These are phyloP conservation scores for Nephila pilipes DNA, from an alignment of 1,140 invertebrate genomes.

Conservation along the genomic window DNA sequence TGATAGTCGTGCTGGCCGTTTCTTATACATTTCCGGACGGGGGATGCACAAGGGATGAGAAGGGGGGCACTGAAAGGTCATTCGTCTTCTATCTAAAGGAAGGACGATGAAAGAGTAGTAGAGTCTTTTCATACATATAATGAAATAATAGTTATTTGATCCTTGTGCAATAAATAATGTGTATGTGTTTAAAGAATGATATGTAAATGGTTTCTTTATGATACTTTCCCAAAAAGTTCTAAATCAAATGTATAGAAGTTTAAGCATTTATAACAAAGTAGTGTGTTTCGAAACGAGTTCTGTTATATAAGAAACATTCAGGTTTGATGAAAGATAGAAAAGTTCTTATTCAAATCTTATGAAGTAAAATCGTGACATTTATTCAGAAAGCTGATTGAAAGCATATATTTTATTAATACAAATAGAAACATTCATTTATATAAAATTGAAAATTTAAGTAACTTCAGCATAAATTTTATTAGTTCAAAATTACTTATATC, in stretches of 20 bases:
- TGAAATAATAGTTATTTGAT: slow-evolving; percentile 53
- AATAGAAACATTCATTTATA: too few relatives aligned
- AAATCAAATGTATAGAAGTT: neutral
- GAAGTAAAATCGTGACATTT: too few relatives aligned
- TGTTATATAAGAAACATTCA: too few relatives aligned
- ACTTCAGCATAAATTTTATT: too few relatives aligned
- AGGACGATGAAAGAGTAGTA: neutral
- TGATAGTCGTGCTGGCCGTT: slow-evolving; percentile 68
- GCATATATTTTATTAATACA: too few relatives aligned
- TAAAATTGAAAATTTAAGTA: too few relatives aligned
- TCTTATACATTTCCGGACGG: slow-evolving; percentile 71
- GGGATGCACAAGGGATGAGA: neutral
- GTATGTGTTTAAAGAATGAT: neutral
- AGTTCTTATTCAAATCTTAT: too few relatives aligned
- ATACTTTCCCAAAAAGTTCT: neutral
- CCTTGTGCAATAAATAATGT: slow-evolving; percentile 13
- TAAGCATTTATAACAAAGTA: neutral
- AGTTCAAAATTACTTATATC: too few relatives aligned
- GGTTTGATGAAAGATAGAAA: too few relatives aligned
- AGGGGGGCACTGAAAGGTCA: neutral
- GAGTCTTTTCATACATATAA: slow-evolving; percentile 25
- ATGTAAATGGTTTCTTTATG: neutral
- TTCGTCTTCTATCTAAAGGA: slow-evolving; percentile 52
- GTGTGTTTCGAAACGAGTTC: too few relatives aligned
- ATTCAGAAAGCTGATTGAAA: too few relatives aligned